Percentiles rank a stretch among this genome's conserved stretches.
These are phyloP conservation scores for Herminia tarsipennalis DNA, from an alignment of 2,888 invertebrate genomes.

Conservation along the genomic window DNA sequence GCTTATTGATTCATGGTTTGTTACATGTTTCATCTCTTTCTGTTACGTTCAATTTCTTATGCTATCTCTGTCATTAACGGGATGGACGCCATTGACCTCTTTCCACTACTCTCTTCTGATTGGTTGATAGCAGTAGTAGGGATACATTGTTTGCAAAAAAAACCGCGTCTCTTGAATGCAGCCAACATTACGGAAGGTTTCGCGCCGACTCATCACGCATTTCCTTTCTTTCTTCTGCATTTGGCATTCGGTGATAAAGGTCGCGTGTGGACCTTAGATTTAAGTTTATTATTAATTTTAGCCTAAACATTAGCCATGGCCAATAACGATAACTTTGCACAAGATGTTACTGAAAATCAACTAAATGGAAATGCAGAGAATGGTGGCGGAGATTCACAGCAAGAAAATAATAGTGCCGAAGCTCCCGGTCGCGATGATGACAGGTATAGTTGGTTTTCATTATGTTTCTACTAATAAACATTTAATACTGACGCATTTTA, in stretches of 20 bases:
- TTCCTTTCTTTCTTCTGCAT: slow-evolving; percentile 81
- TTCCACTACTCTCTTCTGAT: slow-evolving; percentile 51
- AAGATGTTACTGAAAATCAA: slow-evolving; percentile 90
- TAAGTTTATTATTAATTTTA: slow-evolving; percentile 81
- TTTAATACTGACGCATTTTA: slow-evolving; percentile 16
- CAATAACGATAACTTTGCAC: slow-evolving; percentile 92
- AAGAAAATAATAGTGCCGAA: slow-evolving; percentile 91
- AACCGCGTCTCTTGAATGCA: slow-evolving; percentile 53
- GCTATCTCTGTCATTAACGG: slow-evolving; percentile 50
- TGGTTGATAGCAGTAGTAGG: slow-evolving; percentile 52
- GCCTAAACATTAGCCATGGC: slow-evolving; percentile 88
- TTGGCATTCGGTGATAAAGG: slow-evolving; percentile 83
- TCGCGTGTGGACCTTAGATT: slow-evolving; percentile 79
- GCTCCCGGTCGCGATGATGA: slow-evolving; percentile 93
- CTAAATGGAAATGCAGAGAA: slow-evolving; percentile 87
- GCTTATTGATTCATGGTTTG: slow-evolving; percentile 50
- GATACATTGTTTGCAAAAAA: slow-evolving; percentile 54
- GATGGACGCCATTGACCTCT: slow-evolving; percentile 74
- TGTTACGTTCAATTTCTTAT: slow-evolving; percentile 15
- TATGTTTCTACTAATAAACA: slow-evolving; percentile 11
- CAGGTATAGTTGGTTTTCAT: slow-evolving; percentile 84
- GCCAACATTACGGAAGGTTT: slow-evolving; percentile 65
- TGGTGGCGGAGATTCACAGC: slow-evolving; percentile 88
- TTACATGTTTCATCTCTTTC: slow-evolving; percentile 47
- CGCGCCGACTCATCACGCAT: slow-evolving; percentile 71